phyloP scores from a whole-genome alignment of 2,113 vertebrate genomes.

The Theropithecus gelada region DNA sequence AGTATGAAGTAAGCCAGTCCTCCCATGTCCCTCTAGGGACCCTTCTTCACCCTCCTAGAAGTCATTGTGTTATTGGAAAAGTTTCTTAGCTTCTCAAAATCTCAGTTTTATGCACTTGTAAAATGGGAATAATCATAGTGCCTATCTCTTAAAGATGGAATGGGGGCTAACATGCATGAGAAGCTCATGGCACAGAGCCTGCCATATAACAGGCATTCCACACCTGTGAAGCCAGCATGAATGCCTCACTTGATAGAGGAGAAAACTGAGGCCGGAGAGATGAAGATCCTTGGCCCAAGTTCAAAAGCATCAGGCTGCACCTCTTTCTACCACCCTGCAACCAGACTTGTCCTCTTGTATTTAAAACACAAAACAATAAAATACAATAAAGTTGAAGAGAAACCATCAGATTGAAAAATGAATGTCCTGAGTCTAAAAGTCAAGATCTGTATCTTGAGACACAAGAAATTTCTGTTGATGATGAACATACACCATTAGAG shows the following conservation, averaged over 20 bases:
- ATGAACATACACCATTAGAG: not conserved
- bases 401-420: not conserved
- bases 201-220: not conserved
- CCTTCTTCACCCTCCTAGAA: not conserved
- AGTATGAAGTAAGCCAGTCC: not conserved
- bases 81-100: not conserved
- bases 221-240: not conserved
- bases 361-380: not conserved
- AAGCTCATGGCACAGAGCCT: not conserved
- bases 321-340: not conserved
- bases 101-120: not conserved
- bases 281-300: not conserved
- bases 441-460: not conserved
- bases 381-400: not conserved
- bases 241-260: not conserved
- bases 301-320: not conserved
- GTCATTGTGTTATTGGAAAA: not conserved
- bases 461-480: not conserved
- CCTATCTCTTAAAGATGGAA: not conserved
- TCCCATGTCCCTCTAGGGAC: rapidly evolving
- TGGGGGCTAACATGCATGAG: not conserved
- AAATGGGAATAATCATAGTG: not conserved
- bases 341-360: not conserved
- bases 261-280: not conserved
- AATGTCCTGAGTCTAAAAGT: not conserved